Evolutionary conservation across 2,888 invertebrate species (phyloP).

Genomic region (Amphipoea lucens): DNA sequence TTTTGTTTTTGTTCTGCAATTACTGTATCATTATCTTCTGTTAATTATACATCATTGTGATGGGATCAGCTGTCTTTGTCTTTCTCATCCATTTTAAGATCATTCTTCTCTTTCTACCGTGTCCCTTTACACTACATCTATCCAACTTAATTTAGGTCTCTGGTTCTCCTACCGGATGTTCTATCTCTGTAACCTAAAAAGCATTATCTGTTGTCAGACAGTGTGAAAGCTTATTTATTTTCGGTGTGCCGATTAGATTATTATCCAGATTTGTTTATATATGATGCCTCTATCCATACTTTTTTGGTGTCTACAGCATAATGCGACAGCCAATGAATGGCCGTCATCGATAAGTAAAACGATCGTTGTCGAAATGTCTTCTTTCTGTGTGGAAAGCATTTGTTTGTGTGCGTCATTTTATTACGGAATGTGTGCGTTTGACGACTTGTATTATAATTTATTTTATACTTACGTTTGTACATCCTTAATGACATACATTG

Average conservation of each 20-base stretch:
- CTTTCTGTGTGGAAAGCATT: constrained; percentile 73
- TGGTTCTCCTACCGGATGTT: constrained; percentile 17
- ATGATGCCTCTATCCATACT: not conserved
- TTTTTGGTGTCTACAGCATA: constrained; percentile 35
- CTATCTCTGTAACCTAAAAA: constrained; percentile 46
- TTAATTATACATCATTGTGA: not conserved
- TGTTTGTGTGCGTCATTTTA: constrained; percentile 66
- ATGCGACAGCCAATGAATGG: constrained; percentile 62
- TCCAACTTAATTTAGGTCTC: constrained; percentile 16
- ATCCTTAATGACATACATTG: constrained; percentile 28
- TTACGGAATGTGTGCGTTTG: constrained; percentile 66
- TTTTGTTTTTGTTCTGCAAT: not conserved
- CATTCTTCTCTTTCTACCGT: constrained; percentile 3
- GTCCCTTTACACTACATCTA: constrained; percentile 18
- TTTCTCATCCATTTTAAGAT: not conserved
- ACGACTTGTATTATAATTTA: constrained; percentile 45
- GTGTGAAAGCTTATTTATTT: constrained; percentile 14
- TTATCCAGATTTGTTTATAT: constrained; percentile 30
- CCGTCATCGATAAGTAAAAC: constrained; percentile 67
- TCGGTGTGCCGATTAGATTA: constrained; percentile 27
- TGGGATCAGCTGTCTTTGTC: constrained; percentile 2
- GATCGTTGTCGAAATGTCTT: constrained; percentile 75
- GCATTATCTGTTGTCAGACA: constrained; percentile 27
- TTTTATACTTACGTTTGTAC: not conserved
- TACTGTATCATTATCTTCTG: not conserved